These are phyloP conservation scores for Oligia fasciuncula DNA, from an alignment of 2,888 invertebrate species.

Conservation along the genomic window DNA sequence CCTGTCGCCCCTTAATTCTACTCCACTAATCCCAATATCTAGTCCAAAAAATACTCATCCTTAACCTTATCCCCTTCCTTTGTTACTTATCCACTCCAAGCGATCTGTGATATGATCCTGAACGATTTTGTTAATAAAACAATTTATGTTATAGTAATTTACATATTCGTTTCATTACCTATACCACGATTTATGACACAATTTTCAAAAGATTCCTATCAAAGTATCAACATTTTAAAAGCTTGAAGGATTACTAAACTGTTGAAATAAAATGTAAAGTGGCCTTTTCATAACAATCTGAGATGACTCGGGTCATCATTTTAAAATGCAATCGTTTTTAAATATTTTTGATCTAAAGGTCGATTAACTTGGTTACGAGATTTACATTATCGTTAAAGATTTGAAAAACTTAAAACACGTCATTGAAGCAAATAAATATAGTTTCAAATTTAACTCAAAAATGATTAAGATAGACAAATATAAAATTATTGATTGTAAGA, in stretches of 20 bases:
- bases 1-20: conserved; percentile 71
- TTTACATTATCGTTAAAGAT: conserved; percentile 7
- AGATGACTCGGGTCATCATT: conserved; percentile 19
- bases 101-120: conserved; percentile 87
- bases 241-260: conserved; percentile 29
- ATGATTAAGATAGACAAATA: not conserved
- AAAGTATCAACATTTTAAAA: conserved; percentile 14
- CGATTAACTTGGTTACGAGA: not conserved
- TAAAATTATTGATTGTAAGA: conserved; percentile 4
- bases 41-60: conserved; percentile 83
- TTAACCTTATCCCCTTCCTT: conserved; percentile 61
- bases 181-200: not conserved
- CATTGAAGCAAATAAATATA: not conserved
- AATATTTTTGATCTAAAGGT: not conserved
- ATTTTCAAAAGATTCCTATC: not conserved
- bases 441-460: conserved; percentile 7
- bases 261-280: conserved; percentile 32
- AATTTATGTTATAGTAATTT: conserved; percentile 76
- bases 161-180: conserved; percentile 60
- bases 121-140: conserved; percentile 79
- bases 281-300: conserved; percentile 28
- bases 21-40: conserved; percentile 69
- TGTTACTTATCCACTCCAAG: conserved; percentile 77
- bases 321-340: conserved; percentile 19
- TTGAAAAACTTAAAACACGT: not conserved